Base-by-base conservation (phyloP, 1,140 invertebrate genomes). In the Vollenhovia emeryi region DNA sequence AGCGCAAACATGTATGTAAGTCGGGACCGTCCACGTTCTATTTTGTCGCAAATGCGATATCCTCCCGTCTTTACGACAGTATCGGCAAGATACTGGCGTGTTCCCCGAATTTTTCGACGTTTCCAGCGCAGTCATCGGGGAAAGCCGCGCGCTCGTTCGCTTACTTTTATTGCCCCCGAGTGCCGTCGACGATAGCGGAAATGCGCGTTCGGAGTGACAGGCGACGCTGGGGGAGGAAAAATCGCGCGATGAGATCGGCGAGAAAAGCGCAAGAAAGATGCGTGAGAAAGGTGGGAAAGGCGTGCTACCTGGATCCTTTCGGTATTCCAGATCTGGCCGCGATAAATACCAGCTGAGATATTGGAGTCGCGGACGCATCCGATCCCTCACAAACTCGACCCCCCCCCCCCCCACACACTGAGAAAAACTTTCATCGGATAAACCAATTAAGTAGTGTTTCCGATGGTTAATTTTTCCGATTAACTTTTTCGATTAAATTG, bases 271-370 rank as follows among this genome's bases (percentile, higher is more conserved):
- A 36, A 24, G 40, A 40, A 11, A 75, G 24, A 0, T 43, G n/a
- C 66, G 60, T 6, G 11, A 79, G 11, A 66, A 57, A 75, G 9
- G 45, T 59, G 48, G 55, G 5, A 78, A 73, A 68, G 9, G 36
- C 15, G 21, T n/a, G n/a, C 36, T 11, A 68, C 73, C 88, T 85
- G 86, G 86, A 71, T 60, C 82, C 84, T 85, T 88, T 89, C 79
- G 84, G n/a, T n/a, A n/a, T n/a, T 83, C 24, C n/a, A 57, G 73
- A 90, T 85, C 90, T 93, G 89, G 87, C 87, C 87, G 88, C 89
- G 91, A 93, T n/a, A n/a, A n/a, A n/a, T 90, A 90, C 89, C 88
- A 85, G 27, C 74, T 93, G 92, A 93, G 93, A 93, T 93, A 93
- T 94, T 92, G 91, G 89, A 92, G 87, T 86, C 7, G 82, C 86